A percentile compares a stretch with the other conserved stretches of the same genome.
phyloP scores from a whole-genome alignment of 2,888 invertebrate species.

The Conops quadrifasciatus region DNA sequence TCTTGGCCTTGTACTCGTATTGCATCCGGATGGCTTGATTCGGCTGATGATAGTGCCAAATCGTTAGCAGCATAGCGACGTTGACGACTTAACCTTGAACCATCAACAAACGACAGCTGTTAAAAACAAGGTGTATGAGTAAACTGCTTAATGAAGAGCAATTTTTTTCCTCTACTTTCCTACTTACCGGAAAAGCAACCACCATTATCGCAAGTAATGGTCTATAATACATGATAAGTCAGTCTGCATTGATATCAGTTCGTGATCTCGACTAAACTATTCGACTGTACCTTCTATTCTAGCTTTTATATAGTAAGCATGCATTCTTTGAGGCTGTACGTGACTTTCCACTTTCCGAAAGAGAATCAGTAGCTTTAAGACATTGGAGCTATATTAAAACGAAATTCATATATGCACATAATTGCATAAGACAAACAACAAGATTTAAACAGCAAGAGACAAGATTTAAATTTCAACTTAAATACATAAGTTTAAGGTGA shows the following conservation, averaged over 20 bases:
- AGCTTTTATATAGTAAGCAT: slow-evolving; percentile 46
- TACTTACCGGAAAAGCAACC: slow-evolving; percentile 60
- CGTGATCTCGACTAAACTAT: slow-evolving; percentile 40
- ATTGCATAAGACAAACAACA: too few relatives aligned
- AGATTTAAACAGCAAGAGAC: too few relatives aligned
- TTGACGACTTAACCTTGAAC: slow-evolving; percentile 48
- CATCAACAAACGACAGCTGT: slow-evolving; percentile 28
- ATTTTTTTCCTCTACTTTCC: background rate
- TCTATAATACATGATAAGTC: slow-evolving; percentile 54
- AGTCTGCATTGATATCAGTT: slow-evolving; percentile 17
- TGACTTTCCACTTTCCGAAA: slow-evolving; percentile 31
- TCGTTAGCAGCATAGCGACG: too few relatives aligned
- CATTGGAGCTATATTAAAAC: too few relatives aligned
- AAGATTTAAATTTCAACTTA: too few relatives aligned
- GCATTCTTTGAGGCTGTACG: slow-evolving; percentile 33
- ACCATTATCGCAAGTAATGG: slow-evolving; percentile 58
- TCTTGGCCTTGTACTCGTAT: too few relatives aligned
- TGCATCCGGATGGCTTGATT: too few relatives aligned
- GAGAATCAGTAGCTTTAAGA: too few relatives aligned
- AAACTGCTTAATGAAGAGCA: background rate
- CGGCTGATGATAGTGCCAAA: too few relatives aligned
- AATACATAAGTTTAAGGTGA: too few relatives aligned
- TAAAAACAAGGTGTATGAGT: background rate
- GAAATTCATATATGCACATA: too few relatives aligned
- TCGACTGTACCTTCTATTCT: slow-evolving; percentile 37